A percentile compares a stretch with the other conserved stretches of the same genome.
Conservation (phyloP, 2,113 vertebrate genomes). For the Felis catus region F.catus_Fca126_mat1.0 CM031424.1:27730001-27730500, state of each 20-base stretch:
- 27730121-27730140: neutral
- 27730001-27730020: neutral
- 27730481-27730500: neutral
- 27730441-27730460: neutral
- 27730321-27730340: neutral
- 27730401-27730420: neutral
- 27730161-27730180: neutral
- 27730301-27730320: neutral
- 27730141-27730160: neutral
- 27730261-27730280: neutral
- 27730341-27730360: neutral
- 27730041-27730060: neutral
- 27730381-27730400: neutral
- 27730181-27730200: neutral
- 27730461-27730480: neutral
- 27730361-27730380: neutral
- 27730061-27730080: neutral
- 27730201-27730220: neutral
- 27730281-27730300: neutral
- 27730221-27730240: neutral
- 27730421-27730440: neutral
- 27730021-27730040: neutral
- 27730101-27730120: neutral
- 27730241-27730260: neutral
- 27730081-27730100: neutral